Base-by-base conservation (phyloP, 2,888 invertebrate species). In the Brachypalpus laphriformis region DNA sequence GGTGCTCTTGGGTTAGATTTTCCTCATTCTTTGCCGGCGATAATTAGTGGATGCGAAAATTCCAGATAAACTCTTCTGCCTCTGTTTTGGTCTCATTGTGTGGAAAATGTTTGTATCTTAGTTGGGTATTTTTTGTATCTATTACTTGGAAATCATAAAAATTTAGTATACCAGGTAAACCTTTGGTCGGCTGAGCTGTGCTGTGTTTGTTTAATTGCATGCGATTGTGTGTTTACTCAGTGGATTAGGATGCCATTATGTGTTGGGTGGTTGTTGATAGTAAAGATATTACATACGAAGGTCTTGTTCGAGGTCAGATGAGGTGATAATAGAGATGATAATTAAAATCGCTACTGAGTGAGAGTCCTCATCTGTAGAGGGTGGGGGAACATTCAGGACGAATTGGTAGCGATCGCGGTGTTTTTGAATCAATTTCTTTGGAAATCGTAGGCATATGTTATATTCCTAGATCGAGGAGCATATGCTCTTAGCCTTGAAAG, bases 31-130 rank as follows among this genome's bases (percentile, higher is more conserved):
- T 66, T 22, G 40, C 68, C 42, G 65, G 61, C 31, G 59, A 75
- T 85, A 85, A 85, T 85, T 80, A 80, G 80, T 54, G 65, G 70
- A 85, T 80, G 70, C 80, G 81, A 85, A 85, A 85, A 81, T 81
- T 71, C 81, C 65, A 40, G 71, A 85, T 80, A 80, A 83, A 78
- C 65, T 74, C 66, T 72, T 61, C 51, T 45, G 14, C 11, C 28
- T 40, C 51, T 14, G n/a, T 3, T n/a, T 20, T 25, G 20, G 28
- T 61, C 8, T 4, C 9, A 34, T 34, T 22, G 31, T 25, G 49
- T 28, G 28, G 28, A 14, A 51, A 28, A 49, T 47, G 22, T 16
- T n/a, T 72, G 20, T 51, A 25, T 59, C 34, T 49, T 25, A 18
- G 16, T 66, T 45, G 22, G 31, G 40, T 57, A 40, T 65, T 49